A percentile compares a stretch with the other conserved stretches of the same genome.
Evolutionary conservation across 2,113 vertebrate species (phyloP).

Genomic region (Microtus richardsoni): DNA sequence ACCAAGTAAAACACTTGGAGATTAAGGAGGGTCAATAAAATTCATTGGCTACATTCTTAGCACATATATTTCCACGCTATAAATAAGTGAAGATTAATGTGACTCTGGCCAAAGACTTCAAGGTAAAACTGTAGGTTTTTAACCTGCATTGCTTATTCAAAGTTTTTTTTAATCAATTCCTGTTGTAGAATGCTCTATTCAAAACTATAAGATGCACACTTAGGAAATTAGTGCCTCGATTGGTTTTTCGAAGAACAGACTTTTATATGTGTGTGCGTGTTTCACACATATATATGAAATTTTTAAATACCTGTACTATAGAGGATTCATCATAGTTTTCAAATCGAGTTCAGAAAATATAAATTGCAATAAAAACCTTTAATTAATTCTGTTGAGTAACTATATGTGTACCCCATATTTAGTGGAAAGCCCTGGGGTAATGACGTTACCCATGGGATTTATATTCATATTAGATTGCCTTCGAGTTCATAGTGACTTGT

Average conservation of each 20-base stretch:
- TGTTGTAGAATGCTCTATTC: not conserved
- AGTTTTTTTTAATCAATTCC: not conserved
- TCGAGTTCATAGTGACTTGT: not conserved
- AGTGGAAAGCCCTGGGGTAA: conserved; percentile 32
- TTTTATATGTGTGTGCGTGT: not conserved
- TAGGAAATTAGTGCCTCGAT: not conserved
- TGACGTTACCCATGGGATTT: conserved; percentile 30
- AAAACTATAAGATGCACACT: conserved; percentile 29
- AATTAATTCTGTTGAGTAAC: conserved; percentile 10
- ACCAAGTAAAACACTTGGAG: not conserved
- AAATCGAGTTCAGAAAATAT: conserved; percentile 13
- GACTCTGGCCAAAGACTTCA: conserved; percentile 15
- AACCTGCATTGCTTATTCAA: not conserved
- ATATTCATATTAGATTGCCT: conserved; percentile 43
- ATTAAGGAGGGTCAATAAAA: not conserved
- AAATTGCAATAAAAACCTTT: conserved; percentile 36
- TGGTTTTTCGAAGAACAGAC: not conserved
- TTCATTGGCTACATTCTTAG: not conserved
- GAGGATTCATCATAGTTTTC: conserved; percentile 25
- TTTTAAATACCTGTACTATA: not conserved
- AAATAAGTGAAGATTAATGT: conserved; percentile 1
- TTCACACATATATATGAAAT: not conserved
- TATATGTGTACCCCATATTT: conserved; percentile 14
- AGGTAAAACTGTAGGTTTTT: not conserved
- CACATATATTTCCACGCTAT: not conserved